These are phyloP conservation scores for Amphimedon queenslandica DNA, from an alignment of 37 sponge, comb jelly and placozoan species.

Conservation along the genomic window DNA sequence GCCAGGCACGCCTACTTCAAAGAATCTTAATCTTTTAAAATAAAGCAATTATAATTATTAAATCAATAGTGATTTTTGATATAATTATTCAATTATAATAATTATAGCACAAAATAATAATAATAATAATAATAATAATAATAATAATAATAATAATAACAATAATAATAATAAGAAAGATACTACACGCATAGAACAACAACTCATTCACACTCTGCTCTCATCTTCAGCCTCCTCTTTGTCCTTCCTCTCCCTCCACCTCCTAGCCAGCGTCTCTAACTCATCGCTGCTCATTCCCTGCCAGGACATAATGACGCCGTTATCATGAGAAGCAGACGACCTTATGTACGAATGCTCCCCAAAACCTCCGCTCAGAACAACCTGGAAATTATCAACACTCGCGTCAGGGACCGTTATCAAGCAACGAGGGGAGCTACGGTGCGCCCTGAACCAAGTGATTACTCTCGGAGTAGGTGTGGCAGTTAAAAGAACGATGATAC, in stretches of 20 bases:
- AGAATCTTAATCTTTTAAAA: no score
- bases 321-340: neutral
- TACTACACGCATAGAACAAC: neutral
- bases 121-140: no score
- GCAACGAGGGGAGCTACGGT: constrained; percentile 44
- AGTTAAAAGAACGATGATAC: constrained; percentile 57
- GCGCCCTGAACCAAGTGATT: constrained; percentile 51
- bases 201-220: neutral
- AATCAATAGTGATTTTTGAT: no score
- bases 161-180: no score
- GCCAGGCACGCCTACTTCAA: no score
- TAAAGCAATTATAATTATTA: no score
- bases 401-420: constrained; percentile 39
- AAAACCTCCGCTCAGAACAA: constrained; percentile 68
- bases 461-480: constrained; percentile 24
- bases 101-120: no score
- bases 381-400: neutral
- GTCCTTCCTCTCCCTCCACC: neutral
- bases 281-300: constrained; percentile 41
- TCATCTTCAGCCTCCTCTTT: neutral
- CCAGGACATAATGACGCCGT: constrained; percentile 68
- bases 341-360: constrained; percentile 35
- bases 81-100: no score
- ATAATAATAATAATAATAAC: no score
- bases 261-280: constrained; percentile 23